These are phyloP conservation scores for Altica lythri DNA, from an alignment of 2,888 invertebrate species.

Conservation along the genomic window DNA sequence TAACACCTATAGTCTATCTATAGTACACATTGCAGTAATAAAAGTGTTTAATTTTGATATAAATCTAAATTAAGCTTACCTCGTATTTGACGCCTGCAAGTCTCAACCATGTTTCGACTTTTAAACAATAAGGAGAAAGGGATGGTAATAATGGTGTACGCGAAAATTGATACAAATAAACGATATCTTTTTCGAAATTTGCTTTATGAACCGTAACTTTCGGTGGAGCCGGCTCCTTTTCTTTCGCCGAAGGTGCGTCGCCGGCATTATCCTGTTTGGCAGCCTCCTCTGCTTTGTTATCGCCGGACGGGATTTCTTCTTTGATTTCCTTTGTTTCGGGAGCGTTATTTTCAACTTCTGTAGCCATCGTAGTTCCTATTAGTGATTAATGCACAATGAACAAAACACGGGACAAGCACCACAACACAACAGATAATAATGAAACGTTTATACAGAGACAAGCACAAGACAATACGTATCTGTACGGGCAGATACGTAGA, in stretches of 20 bases:
- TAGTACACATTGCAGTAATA: too few relatives aligned
- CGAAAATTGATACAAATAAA: slow-evolving; percentile 93
- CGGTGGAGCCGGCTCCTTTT: slow-evolving; percentile 69
- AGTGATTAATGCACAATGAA: slow-evolving; percentile 33
- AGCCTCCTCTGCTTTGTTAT: slow-evolving; percentile 59
- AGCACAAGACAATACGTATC: slow-evolving; percentile 19
- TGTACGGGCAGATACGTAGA: slow-evolving; percentile 9
- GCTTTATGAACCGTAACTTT: slow-evolving; percentile 84
- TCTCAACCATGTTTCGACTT: slow-evolving; percentile 95
- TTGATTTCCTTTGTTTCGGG: slow-evolving; percentile 63
- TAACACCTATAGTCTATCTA: too few relatives aligned
- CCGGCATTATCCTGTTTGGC: slow-evolving; percentile 57
- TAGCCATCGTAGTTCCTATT: slow-evolving; percentile 63
- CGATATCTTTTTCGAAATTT: slow-evolving; percentile 89
- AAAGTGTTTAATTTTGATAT: too few relatives aligned
- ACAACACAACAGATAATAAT: slow-evolving; percentile 32
- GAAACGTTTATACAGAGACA: slow-evolving; percentile 32
- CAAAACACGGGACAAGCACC: slow-evolving; percentile 34
- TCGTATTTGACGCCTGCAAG: slow-evolving; percentile 91
- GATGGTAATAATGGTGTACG: slow-evolving; percentile 89
- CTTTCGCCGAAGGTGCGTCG: slow-evolving; percentile 58
- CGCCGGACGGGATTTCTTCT: slow-evolving; percentile 58
- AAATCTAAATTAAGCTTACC: slow-evolving; percentile 64
- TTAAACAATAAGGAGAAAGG: slow-evolving; percentile 90
- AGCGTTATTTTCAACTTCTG: slow-evolving; percentile 75